Evolutionary conservation across 2,888 invertebrate genomes (phyloP).

Genomic region (Diarsia dahlii): DNA sequence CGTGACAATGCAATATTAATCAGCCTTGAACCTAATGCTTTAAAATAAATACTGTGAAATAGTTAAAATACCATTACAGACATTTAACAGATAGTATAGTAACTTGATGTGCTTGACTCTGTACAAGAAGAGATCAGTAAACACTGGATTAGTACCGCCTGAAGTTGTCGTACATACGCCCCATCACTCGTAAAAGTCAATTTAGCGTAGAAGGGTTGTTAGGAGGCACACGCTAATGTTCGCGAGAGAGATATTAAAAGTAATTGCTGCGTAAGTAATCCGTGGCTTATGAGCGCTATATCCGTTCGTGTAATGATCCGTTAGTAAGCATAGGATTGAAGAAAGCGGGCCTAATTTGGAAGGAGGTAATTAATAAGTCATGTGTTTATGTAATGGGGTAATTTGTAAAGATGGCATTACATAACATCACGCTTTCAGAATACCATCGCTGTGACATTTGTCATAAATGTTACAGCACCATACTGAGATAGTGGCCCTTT

Average conservation of each 20-base stretch:
- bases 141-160: background rate
- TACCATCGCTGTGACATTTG: too few relatives aligned
- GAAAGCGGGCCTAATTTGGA: background rate
- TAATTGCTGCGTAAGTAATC: conserved; percentile 52
- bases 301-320: conserved; percentile 18
- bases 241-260: conserved; percentile 53
- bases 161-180: background rate
- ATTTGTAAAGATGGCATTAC: too few relatives aligned
- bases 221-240: conserved; percentile 50
- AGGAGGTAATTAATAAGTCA: background rate
- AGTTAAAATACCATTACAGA: too few relatives aligned
- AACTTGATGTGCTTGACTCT: too few relatives aligned
- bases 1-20: too few relatives aligned
- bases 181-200: conserved; percentile 52
- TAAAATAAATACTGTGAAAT: too few relatives aligned
- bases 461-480: too few relatives aligned
- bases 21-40: too few relatives aligned
- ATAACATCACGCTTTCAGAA: too few relatives aligned
- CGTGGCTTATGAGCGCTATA: conserved; percentile 38
- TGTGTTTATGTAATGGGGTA: background rate
- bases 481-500: too few relatives aligned
- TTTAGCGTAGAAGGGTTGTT: conserved; percentile 47
- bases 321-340: conserved; percentile 1
- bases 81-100: too few relatives aligned
- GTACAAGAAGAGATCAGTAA: background rate